A percentile compares a stretch with the other conserved stretches of the same genome.
phyloP scores from a whole-genome alignment of 2,113 vertebrate species.

The Oreotrochilus melanogaster region DNA sequence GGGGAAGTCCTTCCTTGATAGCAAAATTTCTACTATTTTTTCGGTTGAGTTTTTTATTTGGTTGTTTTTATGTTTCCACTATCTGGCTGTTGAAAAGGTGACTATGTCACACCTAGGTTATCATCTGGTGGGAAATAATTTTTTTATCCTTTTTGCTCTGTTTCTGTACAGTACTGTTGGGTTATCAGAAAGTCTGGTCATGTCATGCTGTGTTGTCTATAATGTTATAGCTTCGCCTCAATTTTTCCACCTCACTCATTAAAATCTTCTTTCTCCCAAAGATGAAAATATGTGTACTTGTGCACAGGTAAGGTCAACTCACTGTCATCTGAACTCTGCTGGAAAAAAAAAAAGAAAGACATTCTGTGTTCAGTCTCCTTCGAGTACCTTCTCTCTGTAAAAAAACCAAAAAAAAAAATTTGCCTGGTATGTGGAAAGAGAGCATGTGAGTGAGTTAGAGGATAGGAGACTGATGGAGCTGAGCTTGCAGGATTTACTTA shows the following conservation, averaged over 20 bases:
- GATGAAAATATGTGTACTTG: neutral
- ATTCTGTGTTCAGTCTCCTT: neutral
- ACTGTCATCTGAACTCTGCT: neutral
- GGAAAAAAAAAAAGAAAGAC: neutral
- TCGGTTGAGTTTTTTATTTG: too few species aligned
- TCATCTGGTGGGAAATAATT: neutral
- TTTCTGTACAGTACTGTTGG: neutral
- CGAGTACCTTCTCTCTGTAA: neutral
- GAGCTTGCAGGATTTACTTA: neutral
- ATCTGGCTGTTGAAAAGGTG: neutral
- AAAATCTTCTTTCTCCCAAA: neutral
- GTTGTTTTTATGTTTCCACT: too few species aligned
- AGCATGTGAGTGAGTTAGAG: neutral
- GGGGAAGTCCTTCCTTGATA: neutral
- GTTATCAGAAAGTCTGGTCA: neutral
- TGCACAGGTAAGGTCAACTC: neutral
- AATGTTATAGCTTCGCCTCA: neutral
- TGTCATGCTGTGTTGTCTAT: rapidly evolving
- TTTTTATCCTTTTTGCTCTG: neutral
- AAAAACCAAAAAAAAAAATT: neutral
- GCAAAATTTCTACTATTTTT: neutral
- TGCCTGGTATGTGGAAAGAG: neutral
- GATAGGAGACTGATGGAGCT: neutral
- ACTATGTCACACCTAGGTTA: rapidly evolving
- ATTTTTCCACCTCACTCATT: neutral